Evolutionary conservation across 2,797 vertebrate genomes (phyloP).

Genomic region (Myotis planiceps): DNA sequence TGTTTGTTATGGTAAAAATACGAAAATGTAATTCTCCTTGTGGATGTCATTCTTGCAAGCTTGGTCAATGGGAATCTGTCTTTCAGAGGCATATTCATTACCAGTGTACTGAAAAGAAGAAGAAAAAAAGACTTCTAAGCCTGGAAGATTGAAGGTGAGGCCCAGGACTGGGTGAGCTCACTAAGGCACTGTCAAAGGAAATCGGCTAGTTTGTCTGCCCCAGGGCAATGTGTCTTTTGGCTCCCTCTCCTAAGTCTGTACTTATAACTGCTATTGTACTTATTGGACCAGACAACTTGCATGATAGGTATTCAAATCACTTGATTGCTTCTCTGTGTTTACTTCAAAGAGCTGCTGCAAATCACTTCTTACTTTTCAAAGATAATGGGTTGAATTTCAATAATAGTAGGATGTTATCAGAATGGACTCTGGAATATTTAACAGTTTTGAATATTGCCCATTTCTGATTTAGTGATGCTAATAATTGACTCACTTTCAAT

Average conservation of each 20-base stretch:
- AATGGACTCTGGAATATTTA: background rate
- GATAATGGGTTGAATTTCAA: slow-evolving; percentile 68
- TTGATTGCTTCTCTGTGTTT: background rate
- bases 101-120: background rate
- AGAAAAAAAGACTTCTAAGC: background rate
- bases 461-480: slow-evolving; percentile 62
- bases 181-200: background rate
- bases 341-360: background rate
- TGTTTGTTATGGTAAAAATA: background rate
- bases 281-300: background rate
- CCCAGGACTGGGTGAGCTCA: background rate
- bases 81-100: background rate
- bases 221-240: background rate
- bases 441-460: background rate
- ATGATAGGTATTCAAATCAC: background rate
- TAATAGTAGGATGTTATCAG: slow-evolving; percentile 21
- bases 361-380: slow-evolving; percentile 7
- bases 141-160: background rate
- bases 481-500: slow-evolving; percentile 57
- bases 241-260: background rate
- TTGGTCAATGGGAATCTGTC: background rate
- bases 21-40: background rate
- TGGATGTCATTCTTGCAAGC: background rate
- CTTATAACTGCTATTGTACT: background rate
- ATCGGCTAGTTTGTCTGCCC: background rate